Evolutionary conservation across 2,888 invertebrate species (phyloP).

Genomic region (Gryllus longicercus): DNA sequence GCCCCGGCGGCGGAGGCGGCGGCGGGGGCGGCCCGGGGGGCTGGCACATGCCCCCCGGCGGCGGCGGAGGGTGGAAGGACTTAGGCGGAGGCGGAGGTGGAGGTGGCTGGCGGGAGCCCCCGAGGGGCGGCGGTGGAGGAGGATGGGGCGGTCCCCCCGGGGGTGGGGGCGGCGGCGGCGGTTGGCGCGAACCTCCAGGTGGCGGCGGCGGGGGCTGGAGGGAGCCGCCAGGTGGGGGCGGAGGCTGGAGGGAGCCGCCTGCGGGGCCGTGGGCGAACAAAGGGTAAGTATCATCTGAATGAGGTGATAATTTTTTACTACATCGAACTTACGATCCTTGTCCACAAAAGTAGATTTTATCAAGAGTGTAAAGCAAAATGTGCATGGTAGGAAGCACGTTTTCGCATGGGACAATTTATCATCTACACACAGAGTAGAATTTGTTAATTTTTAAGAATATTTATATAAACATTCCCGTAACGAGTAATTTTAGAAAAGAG

Average conservation of each 20-base stretch:
- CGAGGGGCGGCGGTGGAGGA: not conserved
- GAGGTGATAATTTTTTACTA: too few species aligned
- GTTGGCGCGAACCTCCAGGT: not conserved
- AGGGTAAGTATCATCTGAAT: not conserved
- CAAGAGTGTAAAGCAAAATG: too few species aligned
- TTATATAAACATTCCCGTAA: too few species aligned
- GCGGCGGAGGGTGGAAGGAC: not conserved
- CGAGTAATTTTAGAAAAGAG: too few species aligned
- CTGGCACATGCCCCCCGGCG: not conserved
- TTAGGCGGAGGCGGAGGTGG: not conserved
- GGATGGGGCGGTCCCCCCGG: not conserved
- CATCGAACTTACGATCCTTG: too few species aligned
- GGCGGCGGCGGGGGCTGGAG: not conserved
- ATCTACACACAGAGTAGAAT: too few species aligned
- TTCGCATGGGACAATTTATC: too few species aligned
- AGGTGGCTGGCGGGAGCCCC: not conserved
- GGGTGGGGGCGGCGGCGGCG: not conserved
- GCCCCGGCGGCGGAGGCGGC: not conserved
- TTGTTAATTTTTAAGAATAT: too few species aligned
- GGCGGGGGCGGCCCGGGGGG: not conserved
- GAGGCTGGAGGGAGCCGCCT: not conserved
- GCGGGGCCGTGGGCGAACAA: not conserved
- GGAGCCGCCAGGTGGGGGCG: not conserved
- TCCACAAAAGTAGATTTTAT: too few species aligned
- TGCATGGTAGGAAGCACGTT: too few species aligned